Base-by-base conservation (phyloP, 2,888 invertebrate species). In the Bugula neritina region DNA sequence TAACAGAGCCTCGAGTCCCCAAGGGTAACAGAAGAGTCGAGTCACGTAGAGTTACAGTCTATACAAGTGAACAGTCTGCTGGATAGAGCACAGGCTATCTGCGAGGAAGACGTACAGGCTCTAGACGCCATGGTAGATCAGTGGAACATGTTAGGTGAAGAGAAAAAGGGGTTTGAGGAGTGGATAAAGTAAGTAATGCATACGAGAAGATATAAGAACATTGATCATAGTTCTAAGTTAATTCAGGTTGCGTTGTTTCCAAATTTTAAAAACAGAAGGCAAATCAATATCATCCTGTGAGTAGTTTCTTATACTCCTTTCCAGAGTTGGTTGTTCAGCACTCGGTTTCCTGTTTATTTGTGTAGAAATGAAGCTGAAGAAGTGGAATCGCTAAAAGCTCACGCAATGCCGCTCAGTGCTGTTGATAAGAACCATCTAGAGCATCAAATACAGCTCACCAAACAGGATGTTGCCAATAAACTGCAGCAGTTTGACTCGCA, bases 371-470 rank as follows among this genome's bases (percentile, higher is more conserved):
- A 63, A 31, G 29, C 63, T 31, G n/a, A 63, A 5, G 63, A 63
- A 27, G 5, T 63, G 13, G 63, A 27, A n/a, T 5, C 25, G 10
- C 63, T 63, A 2, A 2, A 63, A 63, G 63, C 63, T 63, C 63
- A 31, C 10, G 29, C 63, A 25, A 63, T 63, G 63, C 63, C 63
- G 27, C 34, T 63, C 13, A 63, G 63, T 31, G 27, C 63, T 13
- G 63, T 63, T 2, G 63, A 63, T 31, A 63, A 63, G 27, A 63
- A 63, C 31, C 63, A 63, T 63, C 27, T 63, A 21, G 63, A 63
- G 3, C 63, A 63, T n/a, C 63, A 63, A 31, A 63, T 63, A 25
- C 63, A 63, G 13, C 63, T 63, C 10, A 31, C 63, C 25, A 25
- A 27, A 31, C 25, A 63, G 34, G 63, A 63, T 31, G 31, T 63